Base-by-base conservation (phyloP, 1,140 invertebrate genomes). In the Lasioglossum albipes region DNA sequence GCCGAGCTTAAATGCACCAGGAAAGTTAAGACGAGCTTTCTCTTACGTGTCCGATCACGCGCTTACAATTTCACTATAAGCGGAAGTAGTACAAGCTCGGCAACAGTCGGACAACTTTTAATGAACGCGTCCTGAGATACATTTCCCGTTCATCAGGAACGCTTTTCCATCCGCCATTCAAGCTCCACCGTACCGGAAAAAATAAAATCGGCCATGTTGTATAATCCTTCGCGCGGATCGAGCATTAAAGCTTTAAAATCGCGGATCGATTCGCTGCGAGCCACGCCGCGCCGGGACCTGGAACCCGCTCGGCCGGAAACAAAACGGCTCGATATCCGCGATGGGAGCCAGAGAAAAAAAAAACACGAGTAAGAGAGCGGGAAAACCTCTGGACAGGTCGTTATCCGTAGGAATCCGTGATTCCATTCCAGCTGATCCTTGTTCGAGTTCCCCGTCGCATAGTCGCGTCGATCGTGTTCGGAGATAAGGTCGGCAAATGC, bases 161-260 rank as follows among this genome's bases (percentile, higher is more conserved):
- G 7, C 5, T 59, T 59, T n/a, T 9, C 20, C 18, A n/a, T n/a
- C 20, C 20, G 18, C 0, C 57, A 9, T 59, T 59, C 7, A n/a
- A 59, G 18, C 57, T n/a, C 7, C 57, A 1, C 20, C 18, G 6
- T 59, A 7, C 0, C 57, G n/a, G 57, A 59, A 59, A n/a, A n/a
- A 1, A 59, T 59, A 5, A 59, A 59, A 59, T 59, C 57, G 57
- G 4, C n/a, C 54, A 18, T n/a, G 57, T 20, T n/a, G 57, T n/a
- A 59, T n/a, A 59, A 59, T 59, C 57, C 57, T 59, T 59, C n/a
- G 57, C 57, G 57, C 7, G 57, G 57, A 59, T 7, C 7, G 20
- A 59, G n/a, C 57, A 59, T 59, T n/a, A 59, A 59, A 59, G n/a
- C 57, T n/a, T 59, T n/a, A n/a, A 59, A 59, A 59, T 59, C n/a